phyloP scores from a whole-genome alignment of 2,888 invertebrate genomes.

The Cerceris ruficornis region DNA sequence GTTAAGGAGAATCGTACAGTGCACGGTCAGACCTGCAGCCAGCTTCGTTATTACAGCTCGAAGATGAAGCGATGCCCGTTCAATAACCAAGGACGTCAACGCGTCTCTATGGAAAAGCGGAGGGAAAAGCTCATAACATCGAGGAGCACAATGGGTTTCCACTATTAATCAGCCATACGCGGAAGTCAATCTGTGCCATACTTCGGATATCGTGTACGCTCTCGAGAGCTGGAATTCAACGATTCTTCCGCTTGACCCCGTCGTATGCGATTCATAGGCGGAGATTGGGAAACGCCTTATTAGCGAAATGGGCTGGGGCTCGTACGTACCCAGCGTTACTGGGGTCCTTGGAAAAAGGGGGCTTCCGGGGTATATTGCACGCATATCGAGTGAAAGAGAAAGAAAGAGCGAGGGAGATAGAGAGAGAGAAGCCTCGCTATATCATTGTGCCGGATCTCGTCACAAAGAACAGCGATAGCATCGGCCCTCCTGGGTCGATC shows the following conservation, averaged over 20 bases:
- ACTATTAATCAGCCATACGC: slow-evolving; percentile 40
- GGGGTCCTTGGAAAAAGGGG: slow-evolving; percentile 56
- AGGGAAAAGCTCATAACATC: slow-evolving; percentile 29
- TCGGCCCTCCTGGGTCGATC: slow-evolving; percentile 68
- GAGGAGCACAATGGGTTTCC: slow-evolving; percentile 10
- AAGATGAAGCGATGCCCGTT: neutral
- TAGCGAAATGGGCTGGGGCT: slow-evolving; percentile 64
- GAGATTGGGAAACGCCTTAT: slow-evolving; percentile 65
- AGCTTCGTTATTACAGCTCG: neutral
- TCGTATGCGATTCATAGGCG: slow-evolving; percentile 46
- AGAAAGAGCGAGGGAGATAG: slow-evolving; percentile 28
- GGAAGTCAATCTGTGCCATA: slow-evolving; percentile 47
- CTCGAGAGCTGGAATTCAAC: slow-evolving; percentile 21
- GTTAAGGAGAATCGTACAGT: neutral
- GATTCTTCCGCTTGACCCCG: slow-evolving; percentile 55
- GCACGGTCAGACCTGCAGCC: neutral
- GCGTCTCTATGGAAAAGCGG: neutral
- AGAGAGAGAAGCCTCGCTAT: slow-evolving; percentile 52
- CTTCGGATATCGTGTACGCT: slow-evolving; percentile 43
- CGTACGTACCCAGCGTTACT: slow-evolving; percentile 21
- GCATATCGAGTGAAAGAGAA: slow-evolving; percentile 33
- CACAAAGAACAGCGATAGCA: slow-evolving; percentile 76
- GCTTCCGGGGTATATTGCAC: slow-evolving; percentile 52
- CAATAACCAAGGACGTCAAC: neutral
- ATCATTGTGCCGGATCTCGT: slow-evolving; percentile 79